Evolutionary conservation across 2,888 invertebrate species (phyloP), one percentile per base, ranked within the genome.

Genomic region (Halictus ligatus): DNA sequence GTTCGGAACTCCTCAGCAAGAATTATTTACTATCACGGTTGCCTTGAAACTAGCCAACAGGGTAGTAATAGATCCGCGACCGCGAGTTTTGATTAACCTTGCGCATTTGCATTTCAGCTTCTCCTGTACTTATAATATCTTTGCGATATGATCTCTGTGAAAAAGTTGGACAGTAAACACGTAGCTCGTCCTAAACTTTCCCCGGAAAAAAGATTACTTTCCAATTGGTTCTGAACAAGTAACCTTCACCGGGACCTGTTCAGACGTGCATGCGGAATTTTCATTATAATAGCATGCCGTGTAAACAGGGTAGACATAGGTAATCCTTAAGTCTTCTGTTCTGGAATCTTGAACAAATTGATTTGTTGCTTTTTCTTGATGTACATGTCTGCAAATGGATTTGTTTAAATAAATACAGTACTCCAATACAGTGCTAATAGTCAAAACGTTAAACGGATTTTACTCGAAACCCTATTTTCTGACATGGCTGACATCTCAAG

Each of bases 11-110:
- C 74, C n/a, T 40, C 21, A 29, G 35, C 25, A 67, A 29, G 77
- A 86, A 86, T 82, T 82, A 81, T 82, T 85, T 86, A 77, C 48
- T 40, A 58, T 78, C 69, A 10, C 29, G 43, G 35, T 69, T 60
- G 64, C 58, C 71, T 80, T 46, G 85, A 69, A 83, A 75, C 64
- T 35, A 29, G 80, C n/a, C 71, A 78, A 78, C 29, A 75, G 50
- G 35, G 35, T 35, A 73, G 60, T 48, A 64, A 35, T 48, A 83
- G 64, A 72, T 13, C 15, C 35, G 54, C 72, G 71, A 72, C 72
- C 76, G 25, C 35, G 67, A 79, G 18, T 75, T 75, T 84, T 84
- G 71, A 75, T 84, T 75, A 72, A 35, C 40, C 25, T 25, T 29
- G 50, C 2, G 40, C 71, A 78, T 50, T 77, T 81, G 35, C 72